Base-by-base conservation (phyloP, 2,888 invertebrate species). In the Seladonia tumulorum region DNA sequence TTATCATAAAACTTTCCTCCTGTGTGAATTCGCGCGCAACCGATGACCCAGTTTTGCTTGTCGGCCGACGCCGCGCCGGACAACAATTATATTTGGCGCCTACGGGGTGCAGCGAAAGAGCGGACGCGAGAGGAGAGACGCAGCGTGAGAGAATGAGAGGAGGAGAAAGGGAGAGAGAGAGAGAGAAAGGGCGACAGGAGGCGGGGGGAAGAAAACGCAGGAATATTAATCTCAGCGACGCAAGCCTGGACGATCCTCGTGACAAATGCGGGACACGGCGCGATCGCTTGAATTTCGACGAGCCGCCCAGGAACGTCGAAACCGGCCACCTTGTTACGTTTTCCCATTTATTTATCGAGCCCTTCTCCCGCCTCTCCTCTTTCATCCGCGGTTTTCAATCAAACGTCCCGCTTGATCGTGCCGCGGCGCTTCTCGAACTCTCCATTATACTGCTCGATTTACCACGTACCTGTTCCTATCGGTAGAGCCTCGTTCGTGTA, bases 261-360 rank as follows among this genome's bases (percentile, higher is more conserved):
- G 91, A 93, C 92, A 92, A 92, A 93, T 93, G 92, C 89, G 91
- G 87, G 89, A 93, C 91, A 92, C 89, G 90, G 85, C 83, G 82
- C 87, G 89, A 89, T 90, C 85, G 89, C 86, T 90, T 82, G 90
- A 87, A 90, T 91, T 92, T 85, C 87, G 76, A 88, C 85, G 85
- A 83, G 88, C 82, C 84, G 81, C 82, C 88, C 76, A 85, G 79
- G 79, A 84, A 85, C 83, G 84, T 79, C 68, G 77, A 84, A 78
- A 84, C 70, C 45, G 78, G 75, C 79, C 68, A 79, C 79, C 73
- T 81, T 84, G 81, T 83, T 81, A 81, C 83, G 76, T 71, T 83
- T 75, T 42, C 47, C 47, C 76, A 77, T 80, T 83, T 78, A 86
- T 86, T 86, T 75, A 79, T 82, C 85, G 60, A 68, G 63, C 63